Evolutionary conservation across 2,888 invertebrate species (phyloP).

Genomic region (Drosophila kuntzei): DNA sequence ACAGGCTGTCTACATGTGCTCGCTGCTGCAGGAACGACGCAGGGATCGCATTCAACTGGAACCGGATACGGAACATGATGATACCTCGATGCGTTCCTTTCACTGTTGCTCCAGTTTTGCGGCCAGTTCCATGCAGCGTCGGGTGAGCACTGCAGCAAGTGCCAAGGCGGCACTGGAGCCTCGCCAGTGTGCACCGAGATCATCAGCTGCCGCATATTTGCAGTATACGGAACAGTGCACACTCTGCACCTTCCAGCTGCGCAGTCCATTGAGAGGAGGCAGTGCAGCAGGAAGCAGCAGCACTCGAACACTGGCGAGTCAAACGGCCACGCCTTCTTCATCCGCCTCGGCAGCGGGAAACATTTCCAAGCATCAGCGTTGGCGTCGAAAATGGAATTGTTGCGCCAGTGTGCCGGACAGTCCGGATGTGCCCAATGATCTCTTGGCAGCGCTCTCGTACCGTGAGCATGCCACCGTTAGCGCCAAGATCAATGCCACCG

Average conservation of each 20-base stretch:
- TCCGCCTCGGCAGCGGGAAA: slow-evolving; percentile 63
- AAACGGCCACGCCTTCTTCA: slow-evolving; percentile 48
- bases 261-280: slow-evolving; percentile 70
- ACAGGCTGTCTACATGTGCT: slow-evolving; percentile 86
- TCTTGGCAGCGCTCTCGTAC: slow-evolving; percentile 83
- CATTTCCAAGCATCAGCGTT: slow-evolving; percentile 85
- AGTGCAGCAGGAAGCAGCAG: slow-evolving; percentile 52
- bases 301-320: slow-evolving; percentile 54
- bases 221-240: slow-evolving; percentile 85
- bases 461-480: slow-evolving; percentile 65
- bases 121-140: slow-evolving; percentile 77
- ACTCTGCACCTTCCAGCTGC: slow-evolving; percentile 85
- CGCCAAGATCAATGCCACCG: slow-evolving; percentile 73
- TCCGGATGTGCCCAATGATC: slow-evolving; percentile 87
- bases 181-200: slow-evolving; percentile 50
- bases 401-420: slow-evolving; percentile 88
- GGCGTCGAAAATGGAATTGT: slow-evolving; percentile 87
- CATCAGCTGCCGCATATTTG: slow-evolving; percentile 67
- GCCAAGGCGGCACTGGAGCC: slow-evolving; percentile 75
- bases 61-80: slow-evolving; percentile 24
- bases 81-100: slow-evolving; percentile 75
- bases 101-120: slow-evolving; percentile 85
- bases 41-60: slow-evolving; percentile 49
- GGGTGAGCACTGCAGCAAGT: slow-evolving; percentile 76
- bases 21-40: slow-evolving; percentile 86